Evolutionary conservation across 2,797 vertebrate genomes (phyloP).

Genomic region (Pyrocephalus nanus): DNA sequence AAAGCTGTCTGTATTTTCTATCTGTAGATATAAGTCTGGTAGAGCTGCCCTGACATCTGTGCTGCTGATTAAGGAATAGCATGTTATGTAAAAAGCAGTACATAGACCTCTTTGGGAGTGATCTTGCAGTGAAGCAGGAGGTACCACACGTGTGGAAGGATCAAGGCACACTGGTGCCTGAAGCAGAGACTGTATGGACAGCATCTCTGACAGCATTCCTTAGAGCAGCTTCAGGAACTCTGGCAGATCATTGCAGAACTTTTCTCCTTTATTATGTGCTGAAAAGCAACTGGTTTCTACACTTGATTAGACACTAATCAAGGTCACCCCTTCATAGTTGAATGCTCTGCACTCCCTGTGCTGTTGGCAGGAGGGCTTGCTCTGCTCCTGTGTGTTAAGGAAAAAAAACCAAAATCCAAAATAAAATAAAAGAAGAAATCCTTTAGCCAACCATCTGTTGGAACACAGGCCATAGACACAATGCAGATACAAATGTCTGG

Average conservation of each 20-base stretch:
- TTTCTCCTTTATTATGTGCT: constrained; percentile 18
- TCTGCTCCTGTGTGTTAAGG: constrained; percentile 32
- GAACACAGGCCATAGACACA: constrained; percentile 4
- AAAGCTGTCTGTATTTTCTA: background rate
- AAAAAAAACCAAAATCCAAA: background rate
- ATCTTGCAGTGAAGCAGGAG: background rate
- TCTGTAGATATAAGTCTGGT: background rate
- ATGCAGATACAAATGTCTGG: background rate
- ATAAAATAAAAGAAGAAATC: constrained; percentile 50
- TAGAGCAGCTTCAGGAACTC: background rate
- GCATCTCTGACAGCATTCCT: background rate
- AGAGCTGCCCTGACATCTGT: background rate
- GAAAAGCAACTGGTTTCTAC: constrained; percentile 41
- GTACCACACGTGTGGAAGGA: background rate
- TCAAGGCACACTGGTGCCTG: background rate
- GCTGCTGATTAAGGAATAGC: background rate
- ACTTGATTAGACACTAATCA: constrained; percentile 40
- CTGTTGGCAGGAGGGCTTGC: constrained; percentile 40
- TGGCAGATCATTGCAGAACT: background rate
- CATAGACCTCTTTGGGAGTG: background rate
- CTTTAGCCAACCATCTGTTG: constrained; percentile 58
- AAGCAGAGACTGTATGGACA: background rate
- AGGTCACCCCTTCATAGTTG: constrained; percentile 48
- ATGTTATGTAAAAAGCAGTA: background rate
- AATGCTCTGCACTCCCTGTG: background rate